Conservation (phyloP, 2,113 vertebrate species). For the Jaculus jaculus region DNA sequence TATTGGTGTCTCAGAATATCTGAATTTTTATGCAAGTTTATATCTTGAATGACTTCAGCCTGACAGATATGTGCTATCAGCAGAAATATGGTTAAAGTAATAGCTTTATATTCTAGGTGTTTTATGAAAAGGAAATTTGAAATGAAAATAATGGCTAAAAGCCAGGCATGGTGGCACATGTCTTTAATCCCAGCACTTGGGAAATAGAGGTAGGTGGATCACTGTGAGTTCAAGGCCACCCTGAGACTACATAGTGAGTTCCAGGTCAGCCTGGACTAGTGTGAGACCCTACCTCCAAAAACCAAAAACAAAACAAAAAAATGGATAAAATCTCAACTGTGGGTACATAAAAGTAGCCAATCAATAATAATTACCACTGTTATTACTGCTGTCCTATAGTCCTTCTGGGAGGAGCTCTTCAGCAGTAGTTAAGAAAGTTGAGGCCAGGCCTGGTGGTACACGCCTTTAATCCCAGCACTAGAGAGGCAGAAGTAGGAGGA, state of each 20-base stretch:
- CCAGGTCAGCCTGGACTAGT: too few relatives aligned
- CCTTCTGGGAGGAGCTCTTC: background rate
- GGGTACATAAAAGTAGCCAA: background rate
- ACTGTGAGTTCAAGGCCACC: too few relatives aligned
- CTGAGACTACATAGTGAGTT: too few relatives aligned
- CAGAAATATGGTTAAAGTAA: background rate
- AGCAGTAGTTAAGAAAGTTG: background rate
- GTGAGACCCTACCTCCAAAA: too few relatives aligned
- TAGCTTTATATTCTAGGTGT: background rate
- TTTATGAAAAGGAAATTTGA: slow-evolving; percentile 6
- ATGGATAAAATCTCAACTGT: background rate
- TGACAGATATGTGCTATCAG: background rate
- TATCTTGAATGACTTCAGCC: background rate
- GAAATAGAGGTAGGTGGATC: too few relatives aligned
- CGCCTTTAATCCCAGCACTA: too few relatives aligned
- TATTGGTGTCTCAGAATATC: background rate
- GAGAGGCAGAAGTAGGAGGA: too few relatives aligned
- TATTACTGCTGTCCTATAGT: background rate
- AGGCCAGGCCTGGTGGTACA: too few relatives aligned
- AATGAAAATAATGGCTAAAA: background rate
- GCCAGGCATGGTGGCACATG: too few relatives aligned
- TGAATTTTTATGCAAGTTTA: background rate
- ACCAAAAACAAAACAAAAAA: too few relatives aligned
- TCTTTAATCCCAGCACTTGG: too few relatives aligned
- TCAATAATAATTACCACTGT: background rate